A percentile compares a stretch with the other conserved stretches of the same genome.
These are phyloP conservation scores for Montipora foliosa DNA, from an alignment of 64 coral and sea anemone genomes.

Conservation along the genomic window DNA sequence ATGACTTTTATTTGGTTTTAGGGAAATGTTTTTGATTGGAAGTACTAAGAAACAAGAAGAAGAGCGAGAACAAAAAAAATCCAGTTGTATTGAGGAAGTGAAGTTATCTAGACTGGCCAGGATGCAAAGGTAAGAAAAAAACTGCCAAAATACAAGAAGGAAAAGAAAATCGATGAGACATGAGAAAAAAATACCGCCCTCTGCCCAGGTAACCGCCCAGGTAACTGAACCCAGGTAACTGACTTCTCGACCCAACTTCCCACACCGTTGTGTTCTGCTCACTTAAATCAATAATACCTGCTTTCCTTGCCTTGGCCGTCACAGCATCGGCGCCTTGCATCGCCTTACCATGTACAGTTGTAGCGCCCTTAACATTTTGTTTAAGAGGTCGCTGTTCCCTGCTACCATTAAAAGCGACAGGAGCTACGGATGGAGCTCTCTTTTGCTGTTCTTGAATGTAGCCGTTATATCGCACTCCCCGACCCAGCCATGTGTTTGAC, in stretches of 20 bases:
- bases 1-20: background rate
- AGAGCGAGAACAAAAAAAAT: background rate
- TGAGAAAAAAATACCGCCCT: too few relatives aligned
- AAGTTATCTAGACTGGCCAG: too few relatives aligned
- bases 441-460: background rate
- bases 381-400: background rate
- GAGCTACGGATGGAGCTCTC: background rate
- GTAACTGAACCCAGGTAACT: too few relatives aligned
- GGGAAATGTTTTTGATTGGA: background rate
- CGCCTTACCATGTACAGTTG: background rate
- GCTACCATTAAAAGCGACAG: background rate
- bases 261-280: background rate
- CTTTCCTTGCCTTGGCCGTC: background rate
- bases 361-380: background rate
- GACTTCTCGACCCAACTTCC: too few relatives aligned
- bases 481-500: background rate
- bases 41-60: background rate
- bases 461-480: background rate
- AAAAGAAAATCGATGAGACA: too few relatives aligned
- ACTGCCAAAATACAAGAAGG: too few relatives aligned
- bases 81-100: background rate
- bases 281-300: background rate
- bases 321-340: background rate
- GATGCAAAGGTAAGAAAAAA: too few relatives aligned
- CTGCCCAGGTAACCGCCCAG: too few relatives aligned